Conservation (phyloP, 2,797 vertebrate species). For the Merluccius polli region DNA sequence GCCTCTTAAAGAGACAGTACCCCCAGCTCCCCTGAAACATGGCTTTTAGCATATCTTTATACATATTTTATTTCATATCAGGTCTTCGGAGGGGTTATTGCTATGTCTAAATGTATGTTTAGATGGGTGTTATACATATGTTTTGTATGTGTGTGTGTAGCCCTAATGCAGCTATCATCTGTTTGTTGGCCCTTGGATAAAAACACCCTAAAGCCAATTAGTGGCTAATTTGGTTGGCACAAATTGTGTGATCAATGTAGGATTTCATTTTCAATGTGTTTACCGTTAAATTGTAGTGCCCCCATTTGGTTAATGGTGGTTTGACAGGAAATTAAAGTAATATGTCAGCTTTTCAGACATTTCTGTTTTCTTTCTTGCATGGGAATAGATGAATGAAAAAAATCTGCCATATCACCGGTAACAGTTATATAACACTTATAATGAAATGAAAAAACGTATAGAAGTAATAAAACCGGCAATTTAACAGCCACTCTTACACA, state of each 20-base stretch:
- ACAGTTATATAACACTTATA: background rate
- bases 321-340: background rate
- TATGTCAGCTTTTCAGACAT: background rate
- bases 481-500: background rate
- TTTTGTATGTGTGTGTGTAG: background rate
- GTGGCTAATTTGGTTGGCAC: background rate
- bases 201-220: background rate
- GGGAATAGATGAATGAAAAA: background rate
- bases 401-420: background rate
- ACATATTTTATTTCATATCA: background rate
- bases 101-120: no score
- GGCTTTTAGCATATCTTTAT: no score
- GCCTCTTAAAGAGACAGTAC: conserved; percentile 70
- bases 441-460: background rate
- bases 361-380: background rate
- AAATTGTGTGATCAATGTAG: background rate
- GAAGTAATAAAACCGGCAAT: background rate
- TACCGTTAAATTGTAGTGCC: background rate
- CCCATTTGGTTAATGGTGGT: background rate
- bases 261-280: background rate
- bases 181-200: background rate
- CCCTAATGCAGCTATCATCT: no score
- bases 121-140: no score
- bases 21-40: no score
- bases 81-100: background rate